Conservation (phyloP, 2,888 invertebrate genomes). For the Drosophila sordidula region DNA sequence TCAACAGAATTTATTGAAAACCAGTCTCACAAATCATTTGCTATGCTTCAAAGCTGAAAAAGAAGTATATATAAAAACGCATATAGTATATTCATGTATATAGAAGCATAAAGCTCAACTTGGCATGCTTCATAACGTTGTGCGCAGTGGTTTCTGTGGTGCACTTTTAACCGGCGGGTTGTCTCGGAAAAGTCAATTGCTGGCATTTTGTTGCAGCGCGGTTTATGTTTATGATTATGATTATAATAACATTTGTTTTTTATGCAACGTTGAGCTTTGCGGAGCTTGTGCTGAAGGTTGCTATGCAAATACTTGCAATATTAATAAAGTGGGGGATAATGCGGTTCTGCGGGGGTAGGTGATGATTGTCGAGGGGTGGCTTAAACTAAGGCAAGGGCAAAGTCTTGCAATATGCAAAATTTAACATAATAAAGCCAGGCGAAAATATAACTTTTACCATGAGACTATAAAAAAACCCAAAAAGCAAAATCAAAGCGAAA, state of each 20-base stretch:
- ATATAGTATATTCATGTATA: constrained; percentile 1
- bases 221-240: constrained; percentile 44
- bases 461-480: constrained; percentile 8
- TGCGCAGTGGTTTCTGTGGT: constrained; percentile 48
- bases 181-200: constrained; percentile 58
- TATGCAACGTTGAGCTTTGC: constrained; percentile 59
- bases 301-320: constrained; percentile 33
- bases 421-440: constrained; percentile 23
- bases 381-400: constrained; percentile 28
- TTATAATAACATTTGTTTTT: constrained; percentile 35
- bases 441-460: constrained; percentile 8
- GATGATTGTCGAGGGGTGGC: constrained; percentile 8
- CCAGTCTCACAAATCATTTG: not conserved
- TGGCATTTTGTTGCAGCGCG: constrained; percentile 52
- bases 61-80: not conserved
- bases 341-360: constrained; percentile 1
- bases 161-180: constrained; percentile 34
- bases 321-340: constrained; percentile 18
- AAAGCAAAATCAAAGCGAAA: constrained; percentile 32
- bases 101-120: constrained; percentile 44
- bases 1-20: not conserved
- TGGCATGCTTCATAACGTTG: constrained; percentile 45
- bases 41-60: not conserved
- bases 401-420: constrained; percentile 9
- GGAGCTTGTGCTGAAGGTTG: constrained; percentile 32